Percentiles rank a stretch among this genome's conserved stretches.
phyloP scores from a whole-genome alignment of 2,113 vertebrate genomes.

The Callorhinus ursinus region DNA sequence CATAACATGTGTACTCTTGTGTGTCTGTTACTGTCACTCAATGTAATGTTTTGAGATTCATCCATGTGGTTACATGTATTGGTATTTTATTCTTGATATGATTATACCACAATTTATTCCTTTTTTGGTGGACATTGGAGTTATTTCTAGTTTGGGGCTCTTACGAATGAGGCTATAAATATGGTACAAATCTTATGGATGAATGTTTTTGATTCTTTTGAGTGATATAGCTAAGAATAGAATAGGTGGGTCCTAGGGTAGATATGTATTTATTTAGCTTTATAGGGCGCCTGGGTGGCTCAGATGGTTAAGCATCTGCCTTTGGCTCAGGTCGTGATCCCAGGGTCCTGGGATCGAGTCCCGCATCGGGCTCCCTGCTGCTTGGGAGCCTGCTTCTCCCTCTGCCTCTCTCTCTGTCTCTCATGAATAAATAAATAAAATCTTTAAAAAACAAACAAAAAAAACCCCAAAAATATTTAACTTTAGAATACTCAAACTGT shows the following conservation, averaged over 20 bases:
- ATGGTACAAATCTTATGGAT: neutral
- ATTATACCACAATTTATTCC: neutral
- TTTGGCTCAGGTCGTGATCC: too few relatives aligned
- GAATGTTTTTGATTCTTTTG: neutral
- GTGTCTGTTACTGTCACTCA: neutral
- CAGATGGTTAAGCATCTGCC: too few relatives aligned
- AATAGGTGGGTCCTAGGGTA: neutral
- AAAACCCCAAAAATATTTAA: neutral
- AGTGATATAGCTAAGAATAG: neutral
- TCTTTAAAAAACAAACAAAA: too few relatives aligned
- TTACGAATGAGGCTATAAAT: neutral
- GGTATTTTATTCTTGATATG: neutral
- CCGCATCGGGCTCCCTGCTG: too few relatives aligned
- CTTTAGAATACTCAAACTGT: neutral
- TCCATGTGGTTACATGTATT: neutral
- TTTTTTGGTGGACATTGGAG: neutral
- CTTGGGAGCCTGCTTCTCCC: too few relatives aligned
- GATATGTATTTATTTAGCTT: neutral
- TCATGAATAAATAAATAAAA: too few relatives aligned
- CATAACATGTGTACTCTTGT: neutral
- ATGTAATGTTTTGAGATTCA: neutral
- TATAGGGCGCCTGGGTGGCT: neutral
- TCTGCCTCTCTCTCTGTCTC: too few relatives aligned
- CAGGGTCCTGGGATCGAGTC: too few relatives aligned
- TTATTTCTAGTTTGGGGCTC: neutral